These are phyloP conservation scores for Pristionchus mayeri DNA, from an alignment of 2,888 invertebrate species.

Conservation along the genomic window DNA sequence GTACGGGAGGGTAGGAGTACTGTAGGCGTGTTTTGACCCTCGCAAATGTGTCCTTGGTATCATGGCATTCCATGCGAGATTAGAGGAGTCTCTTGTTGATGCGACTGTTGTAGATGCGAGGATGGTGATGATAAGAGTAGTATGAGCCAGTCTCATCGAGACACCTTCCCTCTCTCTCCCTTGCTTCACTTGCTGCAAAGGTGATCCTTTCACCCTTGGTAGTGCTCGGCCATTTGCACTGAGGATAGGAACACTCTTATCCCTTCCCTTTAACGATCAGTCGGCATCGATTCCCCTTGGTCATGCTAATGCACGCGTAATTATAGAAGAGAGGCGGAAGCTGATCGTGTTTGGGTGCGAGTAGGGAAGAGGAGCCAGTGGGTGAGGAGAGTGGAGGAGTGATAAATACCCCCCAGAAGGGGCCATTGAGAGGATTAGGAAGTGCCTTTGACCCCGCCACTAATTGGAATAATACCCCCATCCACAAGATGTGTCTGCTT, in stretches of 20 bases:
- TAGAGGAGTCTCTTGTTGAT: slow-evolving; percentile 14
- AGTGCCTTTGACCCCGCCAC: not conserved
- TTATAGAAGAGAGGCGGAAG: not conserved
- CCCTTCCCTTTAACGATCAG: no score
- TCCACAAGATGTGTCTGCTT: no score
- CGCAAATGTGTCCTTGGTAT: slow-evolving; percentile 12
- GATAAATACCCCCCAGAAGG: not conserved
- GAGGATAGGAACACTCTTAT: no score
- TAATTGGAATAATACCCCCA: slow-evolving; percentile 25
- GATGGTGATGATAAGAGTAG: not conserved
- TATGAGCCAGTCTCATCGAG: no score
- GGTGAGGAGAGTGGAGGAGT: not conserved
- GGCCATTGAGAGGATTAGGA: not conserved
- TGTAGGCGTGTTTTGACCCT: not conserved
- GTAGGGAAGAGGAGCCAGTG: not conserved
- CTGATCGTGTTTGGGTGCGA: not conserved
- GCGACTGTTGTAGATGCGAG: not conserved
- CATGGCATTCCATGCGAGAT: not conserved
- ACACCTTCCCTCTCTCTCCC: not conserved
- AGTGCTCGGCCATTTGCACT: no score
- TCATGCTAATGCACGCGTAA: not conserved
- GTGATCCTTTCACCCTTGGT: no score
- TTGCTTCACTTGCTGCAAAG: not conserved
- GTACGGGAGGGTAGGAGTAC: not conserved
- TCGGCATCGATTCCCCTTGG: not conserved